Evolutionary conservation across 2,888 invertebrate species (phyloP).

Genomic region (Chironomus tentans): DNA sequence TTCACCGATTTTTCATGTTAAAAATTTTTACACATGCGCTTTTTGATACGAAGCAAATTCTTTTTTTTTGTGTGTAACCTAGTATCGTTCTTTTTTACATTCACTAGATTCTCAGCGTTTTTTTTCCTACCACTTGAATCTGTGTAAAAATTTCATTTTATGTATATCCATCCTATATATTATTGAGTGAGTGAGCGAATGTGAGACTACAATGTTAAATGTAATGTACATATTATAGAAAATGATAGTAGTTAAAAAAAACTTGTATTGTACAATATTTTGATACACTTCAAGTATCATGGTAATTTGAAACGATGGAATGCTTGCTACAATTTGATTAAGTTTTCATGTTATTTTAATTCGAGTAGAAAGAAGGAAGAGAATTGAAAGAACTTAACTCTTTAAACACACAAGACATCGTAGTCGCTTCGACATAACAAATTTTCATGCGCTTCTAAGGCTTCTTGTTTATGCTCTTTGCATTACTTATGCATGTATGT

Average conservation of each 20-base stretch:
- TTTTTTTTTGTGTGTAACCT: neutral
- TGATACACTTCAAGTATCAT: neutral
- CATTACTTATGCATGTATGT: too few species aligned
- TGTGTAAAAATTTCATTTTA: neutral
- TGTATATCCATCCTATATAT: neutral
- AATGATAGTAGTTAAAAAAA: neutral
- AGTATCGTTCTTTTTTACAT: neutral
- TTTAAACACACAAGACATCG: neutral
- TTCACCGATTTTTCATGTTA: conserved; percentile 12
- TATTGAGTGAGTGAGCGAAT: neutral
- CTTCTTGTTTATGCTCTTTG: neutral
- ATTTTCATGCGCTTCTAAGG: neutral
- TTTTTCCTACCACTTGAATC: neutral
- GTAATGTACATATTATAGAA: neutral
- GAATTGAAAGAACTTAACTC: neutral
- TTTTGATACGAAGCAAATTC: neutral
- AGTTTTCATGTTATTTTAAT: conserved; percentile 17
- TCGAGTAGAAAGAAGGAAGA: neutral
- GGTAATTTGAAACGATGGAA: conserved; percentile 3
- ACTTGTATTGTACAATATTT: neutral
- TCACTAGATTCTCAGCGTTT: neutral
- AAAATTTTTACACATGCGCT: conserved; percentile 2
- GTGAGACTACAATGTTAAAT: neutral
- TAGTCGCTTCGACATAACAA: neutral
- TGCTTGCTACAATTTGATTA: conserved; percentile 13